phyloP scores from a whole-genome alignment of 2,888 invertebrate species.

The Idaea dimidiata region DNA sequence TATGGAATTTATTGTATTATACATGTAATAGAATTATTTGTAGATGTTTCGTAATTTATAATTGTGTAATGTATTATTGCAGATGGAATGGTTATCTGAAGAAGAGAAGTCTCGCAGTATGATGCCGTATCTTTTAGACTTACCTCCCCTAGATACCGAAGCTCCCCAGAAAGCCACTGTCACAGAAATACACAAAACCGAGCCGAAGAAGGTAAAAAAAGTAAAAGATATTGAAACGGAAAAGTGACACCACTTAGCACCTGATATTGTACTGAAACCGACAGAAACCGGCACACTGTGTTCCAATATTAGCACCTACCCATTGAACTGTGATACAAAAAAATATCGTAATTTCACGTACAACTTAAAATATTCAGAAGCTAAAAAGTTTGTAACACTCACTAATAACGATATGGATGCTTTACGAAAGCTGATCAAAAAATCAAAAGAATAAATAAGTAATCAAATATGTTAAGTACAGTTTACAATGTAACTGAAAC shows the following conservation, averaged over 20 bases:
- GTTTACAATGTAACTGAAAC: not conserved
- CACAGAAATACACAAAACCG: constrained; percentile 30
- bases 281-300: constrained; percentile 33
- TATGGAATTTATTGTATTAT: not conserved
- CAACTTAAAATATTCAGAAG: constrained; percentile 46
- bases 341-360: constrained; percentile 37
- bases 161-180: constrained; percentile 29
- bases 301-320: constrained; percentile 37
- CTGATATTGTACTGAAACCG: constrained; percentile 30
- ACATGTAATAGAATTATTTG: not conserved
- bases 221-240: constrained; percentile 53
- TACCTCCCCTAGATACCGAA: constrained; percentile 56
- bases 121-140: constrained; percentile 70
- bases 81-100: constrained; percentile 76
- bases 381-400: constrained; percentile 42
- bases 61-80: constrained; percentile 16
- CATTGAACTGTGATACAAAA: constrained; percentile 53
- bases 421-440: constrained; percentile 43
- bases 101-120: constrained; percentile 73
- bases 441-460: not conserved
- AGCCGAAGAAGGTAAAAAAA: constrained; percentile 37
- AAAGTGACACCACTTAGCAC: constrained; percentile 57
- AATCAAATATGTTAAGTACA: too few relatives aligned
- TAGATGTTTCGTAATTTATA: not conserved
- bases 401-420: constrained; percentile 49